phyloP scores from a whole-genome alignment of 2,113 vertebrate species.

The Ophiodon elongatus region DNA sequence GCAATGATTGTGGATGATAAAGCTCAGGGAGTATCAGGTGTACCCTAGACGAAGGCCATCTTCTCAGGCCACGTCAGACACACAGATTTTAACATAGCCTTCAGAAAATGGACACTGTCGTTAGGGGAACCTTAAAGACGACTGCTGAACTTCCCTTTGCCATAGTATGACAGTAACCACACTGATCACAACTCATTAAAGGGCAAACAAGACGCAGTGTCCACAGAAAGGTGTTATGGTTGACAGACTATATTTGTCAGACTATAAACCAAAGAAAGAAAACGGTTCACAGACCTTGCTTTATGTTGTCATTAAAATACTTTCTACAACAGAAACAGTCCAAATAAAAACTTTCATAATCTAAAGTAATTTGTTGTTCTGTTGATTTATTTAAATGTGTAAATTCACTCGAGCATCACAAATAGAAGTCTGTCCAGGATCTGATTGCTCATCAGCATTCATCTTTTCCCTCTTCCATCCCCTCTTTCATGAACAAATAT shows the following conservation, averaged over 20 bases:
- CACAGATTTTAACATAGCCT: slow-evolving; percentile 36
- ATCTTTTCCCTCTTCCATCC: not conserved
- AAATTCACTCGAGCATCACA: too few species aligned
- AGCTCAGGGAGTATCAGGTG: slow-evolving; percentile 62
- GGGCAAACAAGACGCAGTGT: not conserved
- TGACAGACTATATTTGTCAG: not conserved
- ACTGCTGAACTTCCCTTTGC: slow-evolving; percentile 2
- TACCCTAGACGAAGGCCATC: slow-evolving; percentile 50
- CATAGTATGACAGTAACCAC: slow-evolving; percentile 9
- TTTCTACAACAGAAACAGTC: not conserved
- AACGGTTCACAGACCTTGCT: not conserved
- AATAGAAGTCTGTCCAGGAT: not conserved
- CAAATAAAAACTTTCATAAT: not conserved
- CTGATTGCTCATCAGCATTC: slow-evolving; percentile 8
- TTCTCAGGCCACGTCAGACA: slow-evolving; percentile 36
- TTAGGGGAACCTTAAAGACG: slow-evolving; percentile 18
- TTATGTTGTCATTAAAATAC: not conserved
- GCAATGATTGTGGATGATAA: slow-evolving; percentile 52
- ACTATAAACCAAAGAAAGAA: not conserved
- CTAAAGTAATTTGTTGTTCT: not conserved
- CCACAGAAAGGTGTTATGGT: not conserved
- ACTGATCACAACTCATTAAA: slow-evolving; percentile 19
- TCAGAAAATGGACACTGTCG: slow-evolving; percentile 29
- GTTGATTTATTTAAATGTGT: not conserved
- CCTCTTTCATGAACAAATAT: slow-evolving; percentile 2